Evolutionary conservation across 2,113 vertebrate species (phyloP).

Genomic region (Solenodon paradoxus): DNA sequence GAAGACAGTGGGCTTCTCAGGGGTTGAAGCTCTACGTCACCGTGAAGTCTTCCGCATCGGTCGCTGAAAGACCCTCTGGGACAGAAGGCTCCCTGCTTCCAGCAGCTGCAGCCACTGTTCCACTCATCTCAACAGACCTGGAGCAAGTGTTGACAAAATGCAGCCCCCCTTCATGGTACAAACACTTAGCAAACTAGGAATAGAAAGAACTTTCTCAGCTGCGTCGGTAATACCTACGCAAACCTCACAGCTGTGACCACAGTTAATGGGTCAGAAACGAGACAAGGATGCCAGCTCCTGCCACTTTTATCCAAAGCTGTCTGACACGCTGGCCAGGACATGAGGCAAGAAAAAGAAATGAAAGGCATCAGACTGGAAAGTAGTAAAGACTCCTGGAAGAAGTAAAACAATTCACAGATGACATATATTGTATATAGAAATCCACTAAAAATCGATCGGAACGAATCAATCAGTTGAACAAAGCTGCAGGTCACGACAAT

Average conservation of each 20-base stretch:
- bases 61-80: not conserved
- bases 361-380: too few species aligned
- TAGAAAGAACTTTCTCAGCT: not conserved
- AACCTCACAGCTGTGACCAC: not conserved
- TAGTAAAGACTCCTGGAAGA: not conserved
- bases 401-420: not conserved
- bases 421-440: not conserved
- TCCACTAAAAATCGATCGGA: not conserved
- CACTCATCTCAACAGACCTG: not conserved
- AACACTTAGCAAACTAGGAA: too few species aligned
- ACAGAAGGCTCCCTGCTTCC: not conserved
- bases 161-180: not conserved
- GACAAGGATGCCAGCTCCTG: not conserved
- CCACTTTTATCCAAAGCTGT: not conserved
- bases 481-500: not conserved
- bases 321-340: not conserved
- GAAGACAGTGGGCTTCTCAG: not conserved
- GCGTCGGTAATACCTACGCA: not conserved
- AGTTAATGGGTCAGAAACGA: not conserved
- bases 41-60: not conserved
- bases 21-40: not conserved
- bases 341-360: too few species aligned
- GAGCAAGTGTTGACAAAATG: not conserved
- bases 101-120: not conserved
- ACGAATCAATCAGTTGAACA: not conserved